A percentile compares a stretch with the other conserved stretches of the same genome.
These are phyloP conservation scores for Drosophila tanythrix DNA, from an alignment of 2,888 invertebrate genomes.

Conservation along the genomic window DNA sequence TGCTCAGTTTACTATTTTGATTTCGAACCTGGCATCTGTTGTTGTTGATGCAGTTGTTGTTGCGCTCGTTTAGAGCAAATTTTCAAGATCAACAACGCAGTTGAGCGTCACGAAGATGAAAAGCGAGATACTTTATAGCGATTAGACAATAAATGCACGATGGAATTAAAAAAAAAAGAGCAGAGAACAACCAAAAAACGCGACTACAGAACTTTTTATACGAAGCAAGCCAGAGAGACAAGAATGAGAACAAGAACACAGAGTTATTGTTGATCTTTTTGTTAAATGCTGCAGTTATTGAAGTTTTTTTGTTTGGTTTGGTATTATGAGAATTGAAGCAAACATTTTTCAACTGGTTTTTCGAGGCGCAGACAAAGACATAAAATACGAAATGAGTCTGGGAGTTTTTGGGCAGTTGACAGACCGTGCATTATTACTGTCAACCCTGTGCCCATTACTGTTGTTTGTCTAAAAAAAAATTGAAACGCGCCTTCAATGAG, in stretches of 20 bases:
- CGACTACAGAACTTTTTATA: slow-evolving; percentile 53
- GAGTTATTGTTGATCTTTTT: slow-evolving; percentile 54
- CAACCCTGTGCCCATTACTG: slow-evolving; percentile 54
- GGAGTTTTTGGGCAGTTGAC: slow-evolving; percentile 49
- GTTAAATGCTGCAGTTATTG: slow-evolving; percentile 35
- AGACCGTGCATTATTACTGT: slow-evolving; percentile 64
- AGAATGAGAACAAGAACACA: slow-evolving; percentile 79
- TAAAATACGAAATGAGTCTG: slow-evolving; percentile 61
- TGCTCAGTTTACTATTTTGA: slow-evolving; percentile 61
- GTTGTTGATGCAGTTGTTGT: slow-evolving; percentile 26
- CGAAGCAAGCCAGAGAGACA: slow-evolving; percentile 58
- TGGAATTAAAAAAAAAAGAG: slow-evolving; percentile 56
- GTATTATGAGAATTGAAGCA: slow-evolving; percentile 76
- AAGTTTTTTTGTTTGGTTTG: slow-evolving; percentile 29
- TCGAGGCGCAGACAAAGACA: slow-evolving; percentile 66
- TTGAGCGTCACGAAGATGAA: slow-evolving; percentile 78
- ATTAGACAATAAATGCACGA: slow-evolving; percentile 81
- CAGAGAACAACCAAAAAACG: slow-evolving; percentile 44
- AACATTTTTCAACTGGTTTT: slow-evolving; percentile 69
- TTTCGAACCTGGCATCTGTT: slow-evolving; percentile 44
- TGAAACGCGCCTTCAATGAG: slow-evolving; percentile 77
- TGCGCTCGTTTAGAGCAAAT: slow-evolving; percentile 50
- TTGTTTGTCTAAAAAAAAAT: slow-evolving; percentile 77
- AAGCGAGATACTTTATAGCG: slow-evolving; percentile 75
- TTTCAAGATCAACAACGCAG: slow-evolving; percentile 80